Percentiles rank a stretch among this genome's conserved stretches.
These are phyloP conservation scores for Rhinatrema bivittatum DNA, from an alignment of 2,797 vertebrate genomes.

Conservation along the genomic window DNA sequence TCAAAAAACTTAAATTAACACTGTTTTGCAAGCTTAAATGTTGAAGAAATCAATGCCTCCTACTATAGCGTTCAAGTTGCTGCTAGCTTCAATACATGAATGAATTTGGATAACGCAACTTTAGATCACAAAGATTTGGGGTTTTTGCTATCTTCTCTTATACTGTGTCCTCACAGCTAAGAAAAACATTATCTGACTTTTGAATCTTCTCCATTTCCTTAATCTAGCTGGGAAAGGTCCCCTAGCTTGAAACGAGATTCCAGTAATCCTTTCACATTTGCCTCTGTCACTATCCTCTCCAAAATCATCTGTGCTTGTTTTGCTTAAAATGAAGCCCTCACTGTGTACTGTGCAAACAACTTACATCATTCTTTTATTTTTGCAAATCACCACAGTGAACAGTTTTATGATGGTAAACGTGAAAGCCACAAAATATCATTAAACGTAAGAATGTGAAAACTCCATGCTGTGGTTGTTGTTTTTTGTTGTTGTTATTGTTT, in stretches of 20 bases:
- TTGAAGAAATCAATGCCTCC: conserved; percentile 38
- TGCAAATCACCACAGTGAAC: conserved; percentile 55
- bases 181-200: too few species aligned
- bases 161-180: conserved; percentile 14
- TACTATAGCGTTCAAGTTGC: too few species aligned
- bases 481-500: too few species aligned
- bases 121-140: conserved; percentile 32
- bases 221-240: too few species aligned
- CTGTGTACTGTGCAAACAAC: conserved; percentile 43
- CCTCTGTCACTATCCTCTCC: conserved; percentile 13
- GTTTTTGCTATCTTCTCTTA: conserved; percentile 15
- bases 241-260: conserved; percentile 20
- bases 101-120: conserved; percentile 39
- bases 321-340: conserved; percentile 37
- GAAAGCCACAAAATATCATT: conserved; percentile 43
- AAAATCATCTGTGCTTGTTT: too few species aligned
- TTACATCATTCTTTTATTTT: conserved; percentile 35
- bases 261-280: conserved; percentile 27
- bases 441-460: conserved; percentile 37
- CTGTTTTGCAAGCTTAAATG: conserved; percentile 40
- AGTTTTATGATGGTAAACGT: conserved; percentile 43
- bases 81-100: conserved; percentile 28
- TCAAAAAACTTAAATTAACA: conserved; percentile 42
- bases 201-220: too few species aligned
- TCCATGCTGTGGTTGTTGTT: conserved; percentile 11